Conservation (phyloP, 2,113 vertebrate genomes). For the Epinephelus moara region DNA sequence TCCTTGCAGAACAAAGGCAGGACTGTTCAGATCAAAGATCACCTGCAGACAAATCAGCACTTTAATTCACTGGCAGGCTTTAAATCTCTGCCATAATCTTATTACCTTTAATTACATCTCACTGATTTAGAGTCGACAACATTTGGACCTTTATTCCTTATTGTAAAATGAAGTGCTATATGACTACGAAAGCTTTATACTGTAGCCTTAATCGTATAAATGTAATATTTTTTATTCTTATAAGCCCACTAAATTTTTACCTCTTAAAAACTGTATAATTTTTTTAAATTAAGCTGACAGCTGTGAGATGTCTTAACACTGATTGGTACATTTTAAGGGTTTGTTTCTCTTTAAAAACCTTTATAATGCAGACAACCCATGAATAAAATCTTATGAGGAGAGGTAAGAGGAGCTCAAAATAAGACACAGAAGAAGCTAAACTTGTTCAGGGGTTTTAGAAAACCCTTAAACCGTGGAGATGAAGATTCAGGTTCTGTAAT, state of each 20-base stretch:
- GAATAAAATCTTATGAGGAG: background rate
- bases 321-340: background rate
- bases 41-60: constrained; percentile 35
- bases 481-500: too few relatives aligned
- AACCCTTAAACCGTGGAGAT: background rate
- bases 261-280: too few relatives aligned
- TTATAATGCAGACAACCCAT: background rate
- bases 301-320: background rate
- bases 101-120: background rate
- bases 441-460: background rate
- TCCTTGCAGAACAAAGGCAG: background rate
- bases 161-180: background rate
- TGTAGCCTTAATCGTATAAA: too few relatives aligned
- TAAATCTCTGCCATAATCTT: background rate
- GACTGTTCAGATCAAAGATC: constrained; percentile 24
- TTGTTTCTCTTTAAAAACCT: background rate
- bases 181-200: background rate
- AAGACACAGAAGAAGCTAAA: background rate
- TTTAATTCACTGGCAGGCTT: background rate
- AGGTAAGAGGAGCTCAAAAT: background rate
- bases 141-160: background rate
- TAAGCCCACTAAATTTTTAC: too few relatives aligned
- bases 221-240: too few relatives aligned
- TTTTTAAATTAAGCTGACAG: too few relatives aligned
- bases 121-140: background rate